These are phyloP conservation scores for Paedocypris sp. DNA, from an alignment of 2,113 vertebrate species.

Conservation along the genomic window DNA sequence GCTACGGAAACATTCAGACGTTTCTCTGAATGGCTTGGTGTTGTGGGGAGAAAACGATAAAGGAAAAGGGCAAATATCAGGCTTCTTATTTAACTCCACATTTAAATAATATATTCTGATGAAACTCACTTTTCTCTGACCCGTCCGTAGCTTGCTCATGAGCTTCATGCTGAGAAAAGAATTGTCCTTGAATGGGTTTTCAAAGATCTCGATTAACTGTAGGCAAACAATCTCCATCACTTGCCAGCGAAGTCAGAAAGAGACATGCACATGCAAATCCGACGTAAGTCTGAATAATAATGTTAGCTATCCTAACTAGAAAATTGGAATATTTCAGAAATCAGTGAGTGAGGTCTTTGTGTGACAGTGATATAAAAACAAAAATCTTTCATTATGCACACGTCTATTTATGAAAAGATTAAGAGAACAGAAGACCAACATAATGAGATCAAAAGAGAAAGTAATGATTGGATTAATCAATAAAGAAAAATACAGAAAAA, in stretches of 20 bases:
- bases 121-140: conserved; percentile 13
- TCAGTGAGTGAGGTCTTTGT: conserved; percentile 31
- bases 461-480: no score
- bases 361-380: no score
- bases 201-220: conserved; percentile 39
- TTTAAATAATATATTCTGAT: conserved; percentile 32
- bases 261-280: conserved; percentile 4
- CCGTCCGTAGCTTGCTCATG: conserved; percentile 11
- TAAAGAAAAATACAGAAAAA: no score
- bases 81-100: conserved; percentile 12
- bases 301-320: conserved; percentile 42
- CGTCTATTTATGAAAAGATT: no score
- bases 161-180: conserved; percentile 28
- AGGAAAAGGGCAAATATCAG: background rate
- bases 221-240: conserved; percentile 32
- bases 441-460: no score
- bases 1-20: background rate
- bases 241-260: conserved; percentile 10
- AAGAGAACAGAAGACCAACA: no score
- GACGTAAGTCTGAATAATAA: conserved; percentile 46
- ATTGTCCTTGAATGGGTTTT: conserved; percentile 47
- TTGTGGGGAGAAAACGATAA: background rate
- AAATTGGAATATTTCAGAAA: conserved; percentile 44
- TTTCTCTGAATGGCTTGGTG: conserved; percentile 10
- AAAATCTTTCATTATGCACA: no score